Base-by-base conservation (phyloP, 2,888 invertebrate species). In the Halictus quadricinctus region DNA sequence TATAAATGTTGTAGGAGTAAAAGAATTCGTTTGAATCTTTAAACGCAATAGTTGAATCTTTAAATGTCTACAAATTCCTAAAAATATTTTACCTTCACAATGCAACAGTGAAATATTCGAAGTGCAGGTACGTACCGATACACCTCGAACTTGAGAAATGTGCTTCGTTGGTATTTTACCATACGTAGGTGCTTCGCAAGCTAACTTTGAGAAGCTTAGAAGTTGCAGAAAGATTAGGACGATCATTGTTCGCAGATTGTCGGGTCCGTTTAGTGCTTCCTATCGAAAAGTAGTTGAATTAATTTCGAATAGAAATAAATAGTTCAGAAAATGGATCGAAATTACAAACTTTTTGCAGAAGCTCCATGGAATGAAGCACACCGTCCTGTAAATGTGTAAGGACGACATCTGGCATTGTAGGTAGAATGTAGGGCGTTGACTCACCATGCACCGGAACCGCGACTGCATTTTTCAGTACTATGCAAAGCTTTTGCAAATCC, bases 351-450 rank as follows among this genome's bases (percentile, higher is more conserved):
- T 98, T 98, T 92, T 98, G 98, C 78, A 99, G 96, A 46, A 97
- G 96, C 89, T 98, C 98, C 94, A 99, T 97, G 84, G 98, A 97
- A 93, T 98, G 98, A 43, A 98, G 95, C 69, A 98, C 96, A 75
- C 97, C 97, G 91, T 98, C 98, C 94, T 98, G 98, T 82, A 98
- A 95, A 13, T 97, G 97, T 0, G 97, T 98, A 83, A 98, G 95
- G 90, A 97, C 96, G 64, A 97, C 96, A 93, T 99, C 98, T 75
- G 97, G 96, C 76, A 97, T 96, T 0, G 97, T 96, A 90, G 98
- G 96, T 95, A 98, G 95, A 93, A 98, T 96, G 92, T 97, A 98
- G 13, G 97, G 97, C 43, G 97, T 96, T 76, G 97, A 97, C 94
- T 98, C 98, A 10, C 97, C 96, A 92, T 97, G 97, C 48, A 98